Evolutionary conservation across 2,797 vertebrate species (phyloP), one percentile per base, ranked within the genome.

Genomic region (Erithacus rubecula): DNA sequence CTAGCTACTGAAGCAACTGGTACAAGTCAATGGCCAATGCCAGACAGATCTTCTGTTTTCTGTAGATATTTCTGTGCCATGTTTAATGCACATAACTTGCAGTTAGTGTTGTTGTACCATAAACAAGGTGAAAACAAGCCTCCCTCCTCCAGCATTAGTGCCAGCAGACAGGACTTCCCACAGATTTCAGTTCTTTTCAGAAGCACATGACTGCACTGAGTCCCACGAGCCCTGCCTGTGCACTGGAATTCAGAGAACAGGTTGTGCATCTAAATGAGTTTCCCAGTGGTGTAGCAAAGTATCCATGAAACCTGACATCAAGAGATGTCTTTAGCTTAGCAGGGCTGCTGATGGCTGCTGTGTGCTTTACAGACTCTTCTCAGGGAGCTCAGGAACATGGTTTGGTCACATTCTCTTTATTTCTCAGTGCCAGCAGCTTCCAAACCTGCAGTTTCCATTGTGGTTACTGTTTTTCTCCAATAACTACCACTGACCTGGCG

Each of bases 131-230:
- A 51, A 84, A 86, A 29, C 23, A 34, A 83, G 30, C 12, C 29
- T 23, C 3, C 3, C 7, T 8, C 2, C 13, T 27, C 19, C 51
- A 8, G 30, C 16, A 30, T 71, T 70, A 47, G 67, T 63, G 49
- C 10, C 26, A 39, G 37, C 36, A 8, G 39, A 69, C 22, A 16
- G 56, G 44, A 70, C 30, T 69, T 70, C 30, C 19, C 30, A 60
- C 24, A 46, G 32, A 30, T 68, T 80, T 60, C 44, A 75, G 37
- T 55, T 24, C 37, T 24, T 5, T 71, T 59, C 71, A 56, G 84
- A 74, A 37, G 39, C n/a, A 44, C 0, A 1, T 2, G 2, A 10
- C 59, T 0, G 0, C 71, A 34, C 4, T 0, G 0, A 76, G 56
- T 67, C 60, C 67, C 29, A 43, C 3, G 13, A 76, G 23, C 16